Conservation (phyloP, 2,888 invertebrate species). For the Sesia apiformis region DNA sequence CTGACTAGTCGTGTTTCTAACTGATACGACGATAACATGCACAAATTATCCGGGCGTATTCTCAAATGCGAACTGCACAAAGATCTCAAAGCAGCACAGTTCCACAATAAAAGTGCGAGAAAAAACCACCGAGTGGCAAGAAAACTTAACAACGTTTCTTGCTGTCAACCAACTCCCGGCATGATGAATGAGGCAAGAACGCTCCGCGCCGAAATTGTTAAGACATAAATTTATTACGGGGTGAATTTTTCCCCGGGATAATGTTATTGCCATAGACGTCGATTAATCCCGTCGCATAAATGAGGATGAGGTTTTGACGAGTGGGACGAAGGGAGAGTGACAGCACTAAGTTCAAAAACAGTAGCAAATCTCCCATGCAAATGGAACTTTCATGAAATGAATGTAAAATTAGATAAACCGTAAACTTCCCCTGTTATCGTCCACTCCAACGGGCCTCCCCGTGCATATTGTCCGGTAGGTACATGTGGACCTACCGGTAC, state of each 20-base stretch:
- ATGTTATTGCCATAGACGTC: conserved; percentile 23
- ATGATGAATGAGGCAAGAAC: conserved; percentile 18
- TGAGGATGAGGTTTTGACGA: conserved; percentile 5
- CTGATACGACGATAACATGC: too few relatives aligned
- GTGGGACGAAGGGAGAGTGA: conserved; percentile 1
- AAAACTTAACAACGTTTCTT: conserved; percentile 14
- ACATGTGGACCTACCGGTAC: too few relatives aligned
- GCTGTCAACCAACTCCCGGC: conserved; percentile 12
- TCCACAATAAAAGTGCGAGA: conserved; percentile 11
- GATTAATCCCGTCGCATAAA: conserved; percentile 24
- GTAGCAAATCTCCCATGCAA: too few relatives aligned
- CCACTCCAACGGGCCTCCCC: too few relatives aligned
- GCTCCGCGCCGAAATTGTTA: conserved; percentile 24
- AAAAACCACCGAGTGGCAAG: conserved; percentile 6
- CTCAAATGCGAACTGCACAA: too few relatives aligned
- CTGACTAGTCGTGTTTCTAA: too few relatives aligned
- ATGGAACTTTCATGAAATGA: too few relatives aligned
- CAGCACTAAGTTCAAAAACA: too few relatives aligned
- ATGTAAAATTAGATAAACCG: too few relatives aligned
- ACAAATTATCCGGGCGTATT: too few relatives aligned
- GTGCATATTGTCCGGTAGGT: too few relatives aligned
- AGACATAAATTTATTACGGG: conserved; percentile 26
- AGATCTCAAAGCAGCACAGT: neutral
- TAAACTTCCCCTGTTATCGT: too few relatives aligned
- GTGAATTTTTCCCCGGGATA: conserved; percentile 18